Evolutionary conservation across 2,113 vertebrate species (phyloP).

Genomic region (Oreotrochilus melanogaster): DNA sequence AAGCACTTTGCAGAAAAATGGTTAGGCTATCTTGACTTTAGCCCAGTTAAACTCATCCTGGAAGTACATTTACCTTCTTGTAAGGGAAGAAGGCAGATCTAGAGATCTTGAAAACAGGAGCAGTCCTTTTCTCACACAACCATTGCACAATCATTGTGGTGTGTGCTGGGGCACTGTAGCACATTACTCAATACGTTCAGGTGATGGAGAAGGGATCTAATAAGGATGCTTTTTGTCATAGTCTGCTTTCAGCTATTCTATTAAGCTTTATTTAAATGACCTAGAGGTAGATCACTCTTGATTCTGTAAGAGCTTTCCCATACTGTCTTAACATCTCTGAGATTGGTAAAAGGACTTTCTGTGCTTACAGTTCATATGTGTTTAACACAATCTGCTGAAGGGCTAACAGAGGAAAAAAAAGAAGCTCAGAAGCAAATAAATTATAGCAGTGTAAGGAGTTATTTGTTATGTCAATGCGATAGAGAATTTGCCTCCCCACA

Average conservation of each 20-base stretch:
- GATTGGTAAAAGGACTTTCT: background rate
- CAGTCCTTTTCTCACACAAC: background rate
- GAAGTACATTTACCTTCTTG: background rate
- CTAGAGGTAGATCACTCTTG: background rate
- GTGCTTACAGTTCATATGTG: accelerated
- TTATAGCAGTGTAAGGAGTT: slow-evolving; percentile 6
- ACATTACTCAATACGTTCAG: background rate
- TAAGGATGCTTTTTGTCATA: background rate
- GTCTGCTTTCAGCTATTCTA: background rate
- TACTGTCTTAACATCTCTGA: background rate
- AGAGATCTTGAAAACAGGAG: background rate
- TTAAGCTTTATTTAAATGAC: slow-evolving; percentile 2
- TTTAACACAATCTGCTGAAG: background rate
- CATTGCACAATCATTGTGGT: background rate
- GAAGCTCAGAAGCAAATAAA: slow-evolving; percentile 27
- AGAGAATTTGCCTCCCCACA: background rate
- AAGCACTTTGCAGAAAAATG: background rate
- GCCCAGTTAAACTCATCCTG: background rate
- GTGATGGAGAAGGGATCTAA: background rate
- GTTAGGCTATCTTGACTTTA: background rate
- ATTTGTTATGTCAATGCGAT: slow-evolving; percentile 21
- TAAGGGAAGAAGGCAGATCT: background rate
- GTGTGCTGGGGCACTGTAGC: background rate
- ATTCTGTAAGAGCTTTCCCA: background rate
- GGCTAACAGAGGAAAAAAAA: background rate